phyloP scores from a whole-genome alignment of 1,140 invertebrate species.

The Melitaea cinxia region DNA sequence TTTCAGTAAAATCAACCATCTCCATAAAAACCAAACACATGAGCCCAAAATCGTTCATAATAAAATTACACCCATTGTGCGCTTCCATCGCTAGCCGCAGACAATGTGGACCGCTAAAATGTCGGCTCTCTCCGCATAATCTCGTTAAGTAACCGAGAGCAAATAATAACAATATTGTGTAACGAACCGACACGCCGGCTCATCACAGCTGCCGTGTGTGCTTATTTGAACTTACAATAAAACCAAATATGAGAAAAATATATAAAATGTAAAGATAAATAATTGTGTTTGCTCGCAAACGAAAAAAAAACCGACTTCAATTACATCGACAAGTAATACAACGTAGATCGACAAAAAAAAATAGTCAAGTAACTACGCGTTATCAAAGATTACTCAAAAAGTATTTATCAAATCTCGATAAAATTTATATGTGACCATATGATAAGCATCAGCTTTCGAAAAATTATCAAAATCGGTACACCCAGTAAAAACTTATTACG shows the following conservation, averaged over 20 bases:
- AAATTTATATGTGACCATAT: too few relatives aligned
- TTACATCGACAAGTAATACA: too few relatives aligned
- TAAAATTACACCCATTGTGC: constrained; percentile 12
- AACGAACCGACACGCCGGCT: constrained; percentile 27
- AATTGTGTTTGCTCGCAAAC: too few relatives aligned
- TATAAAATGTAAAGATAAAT: too few relatives aligned
- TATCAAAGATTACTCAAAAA: too few relatives aligned
- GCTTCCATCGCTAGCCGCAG: constrained; percentile 5
- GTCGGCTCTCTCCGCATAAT: constrained; percentile 24
- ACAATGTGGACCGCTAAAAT: constrained; percentile 13
- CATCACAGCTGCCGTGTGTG: constrained; percentile 19
- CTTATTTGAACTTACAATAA: constrained; percentile 13
- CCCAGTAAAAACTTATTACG: too few relatives aligned
- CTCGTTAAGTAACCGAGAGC: constrained; percentile 33
- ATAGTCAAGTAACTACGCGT: too few relatives aligned
- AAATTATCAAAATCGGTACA: too few relatives aligned
- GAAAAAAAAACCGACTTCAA: too few relatives aligned
- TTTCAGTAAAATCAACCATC: background rate
- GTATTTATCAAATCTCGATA: too few relatives aligned
- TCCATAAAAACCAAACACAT: background rate
- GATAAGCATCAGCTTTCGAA: too few relatives aligned
- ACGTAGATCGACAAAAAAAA: too few relatives aligned
- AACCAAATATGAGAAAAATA: background rate
- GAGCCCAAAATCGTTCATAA: constrained; percentile 7
- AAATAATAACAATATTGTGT: constrained; percentile 34